Evolutionary conservation across 2,888 invertebrate species (phyloP).

Genomic region (Sympetrum striolatum): DNA sequence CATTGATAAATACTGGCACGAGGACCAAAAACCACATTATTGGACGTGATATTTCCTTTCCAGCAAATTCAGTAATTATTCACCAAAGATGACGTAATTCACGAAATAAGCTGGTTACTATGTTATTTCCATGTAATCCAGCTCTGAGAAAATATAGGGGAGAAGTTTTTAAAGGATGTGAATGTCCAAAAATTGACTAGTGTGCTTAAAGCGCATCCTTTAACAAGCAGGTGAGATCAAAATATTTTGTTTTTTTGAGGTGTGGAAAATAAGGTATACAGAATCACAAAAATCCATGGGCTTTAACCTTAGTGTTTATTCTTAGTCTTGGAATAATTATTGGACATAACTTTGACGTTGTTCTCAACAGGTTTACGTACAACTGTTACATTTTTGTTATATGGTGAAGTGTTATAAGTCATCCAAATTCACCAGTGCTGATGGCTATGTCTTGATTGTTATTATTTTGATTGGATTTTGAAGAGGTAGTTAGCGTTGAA

Average conservation of each 20-base stretch:
- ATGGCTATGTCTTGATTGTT: too few species aligned
- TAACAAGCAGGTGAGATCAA: conserved; percentile 41
- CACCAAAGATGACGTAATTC: conserved; percentile 28
- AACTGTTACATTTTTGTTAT: neutral
- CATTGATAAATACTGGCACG: conserved; percentile 35
- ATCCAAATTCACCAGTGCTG: neutral
- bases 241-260: conserved; percentile 42
- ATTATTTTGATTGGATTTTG: too few species aligned
- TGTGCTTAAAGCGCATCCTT: conserved; percentile 33
- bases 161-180: conserved; percentile 36
- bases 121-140: conserved; percentile 29
- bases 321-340: neutral
- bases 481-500: too few species aligned
- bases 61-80: conserved; percentile 30
- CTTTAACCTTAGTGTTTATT: neutral
- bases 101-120: conserved; percentile 21
- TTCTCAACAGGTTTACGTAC: neutral
- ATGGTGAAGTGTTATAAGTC: neutral
- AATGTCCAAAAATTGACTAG: neutral
- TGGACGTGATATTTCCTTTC: conserved; percentile 41
- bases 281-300: neutral
- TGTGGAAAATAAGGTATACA: conserved; percentile 36
- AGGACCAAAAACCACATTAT: conserved; percentile 42
- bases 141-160: conserved; percentile 28
- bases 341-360: neutral